phyloP scores from a whole-genome alignment of 1,140 invertebrate genomes.

The Zaprionus nigranus region DNA sequence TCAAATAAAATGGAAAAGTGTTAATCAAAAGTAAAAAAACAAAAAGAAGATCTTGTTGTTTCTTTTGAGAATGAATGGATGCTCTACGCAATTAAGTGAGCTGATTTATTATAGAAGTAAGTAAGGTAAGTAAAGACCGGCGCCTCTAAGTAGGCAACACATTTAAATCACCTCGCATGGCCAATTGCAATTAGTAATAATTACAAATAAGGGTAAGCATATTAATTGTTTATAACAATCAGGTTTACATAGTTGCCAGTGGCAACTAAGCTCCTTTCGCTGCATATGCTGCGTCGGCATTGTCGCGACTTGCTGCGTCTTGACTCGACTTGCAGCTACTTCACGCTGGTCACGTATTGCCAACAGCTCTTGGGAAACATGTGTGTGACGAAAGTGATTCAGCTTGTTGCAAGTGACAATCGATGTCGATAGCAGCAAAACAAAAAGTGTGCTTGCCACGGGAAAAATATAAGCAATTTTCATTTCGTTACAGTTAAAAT shows the following conservation, averaged over 20 bases:
- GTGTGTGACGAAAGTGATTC: slow-evolving; percentile 39
- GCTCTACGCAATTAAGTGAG: too few relatives aligned
- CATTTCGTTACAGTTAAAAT: slow-evolving; percentile 63
- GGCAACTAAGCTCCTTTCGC: not conserved
- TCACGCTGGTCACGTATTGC: slow-evolving; percentile 71
- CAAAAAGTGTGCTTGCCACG: slow-evolving; percentile 48
- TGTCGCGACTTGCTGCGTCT: slow-evolving; percentile 25
- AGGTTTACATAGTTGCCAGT: not conserved
- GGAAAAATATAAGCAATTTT: slow-evolving; percentile 69
- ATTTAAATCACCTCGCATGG: not conserved
- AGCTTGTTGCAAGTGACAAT: slow-evolving; percentile 21
- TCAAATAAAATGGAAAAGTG: slow-evolving; percentile 84
- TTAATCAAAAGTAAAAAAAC: slow-evolving; percentile 78
- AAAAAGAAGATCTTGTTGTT: slow-evolving; percentile 26
- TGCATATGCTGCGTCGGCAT: slow-evolving; percentile 1
- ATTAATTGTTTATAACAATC: slow-evolving; percentile 4
- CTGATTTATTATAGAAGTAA: not conserved
- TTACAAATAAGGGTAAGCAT: too few relatives aligned
- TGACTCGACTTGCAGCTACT: slow-evolving; percentile 35
- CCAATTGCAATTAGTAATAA: not conserved
- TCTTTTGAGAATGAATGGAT: not conserved
- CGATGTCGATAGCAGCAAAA: slow-evolving; percentile 15
- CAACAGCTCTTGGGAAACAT: slow-evolving; percentile 47
- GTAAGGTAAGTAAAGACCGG: slow-evolving; percentile 10
- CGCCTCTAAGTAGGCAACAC: slow-evolving; percentile 23